Evolutionary conservation across 2,888 invertebrate genomes (phyloP), one percentile per base, ranked within the genome.

Genomic region (Monoplex corrugatus): DNA sequence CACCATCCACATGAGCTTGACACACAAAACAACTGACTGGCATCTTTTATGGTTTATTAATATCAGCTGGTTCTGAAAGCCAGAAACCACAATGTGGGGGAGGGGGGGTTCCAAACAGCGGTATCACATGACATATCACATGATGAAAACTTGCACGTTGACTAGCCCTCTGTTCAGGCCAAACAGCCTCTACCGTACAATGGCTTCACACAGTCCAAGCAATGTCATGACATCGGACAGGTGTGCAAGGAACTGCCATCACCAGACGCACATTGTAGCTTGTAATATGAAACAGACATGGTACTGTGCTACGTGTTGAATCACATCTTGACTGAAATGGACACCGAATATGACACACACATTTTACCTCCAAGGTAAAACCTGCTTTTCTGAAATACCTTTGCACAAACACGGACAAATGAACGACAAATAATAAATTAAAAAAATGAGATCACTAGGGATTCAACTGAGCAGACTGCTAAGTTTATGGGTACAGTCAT

Each of bases 81-180:
- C 90, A 92, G 92, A 90, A 92, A 92, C 91, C 91, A 91, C n/a
- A n/a, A n/a, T n/a, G n/a, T 91, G 91, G 92, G 92, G 91, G 91
- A 91, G 92, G 50, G 83, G 86, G 87, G 83, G n/a, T n/a, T 63
- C 75, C 75, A 82, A 57, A 82, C 40, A 87, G 87, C 78, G 78
- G 45, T 87, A 87, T 87, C 87, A 87, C 87, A 87, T 87, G 75
- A 87, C 32, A 43, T 75, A 57, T 68, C 68, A 75, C 75, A 75
- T 87, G 44, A n/a, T 40, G 6, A 87, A n/a, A 68, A 50, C 68
- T 80, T 82, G 82, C 87, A 87, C 38, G 78, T 80, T 63, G 87
- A 87, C 80, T 80, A 87, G 87, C 87, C 78, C 63, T 87, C 50
- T 80, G 40, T 45, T 38, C 16, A 35, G 63, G 82, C 57, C 45